Base-by-base conservation (phyloP, 1,140 invertebrate species). In the Ephestia elutella region DNA sequence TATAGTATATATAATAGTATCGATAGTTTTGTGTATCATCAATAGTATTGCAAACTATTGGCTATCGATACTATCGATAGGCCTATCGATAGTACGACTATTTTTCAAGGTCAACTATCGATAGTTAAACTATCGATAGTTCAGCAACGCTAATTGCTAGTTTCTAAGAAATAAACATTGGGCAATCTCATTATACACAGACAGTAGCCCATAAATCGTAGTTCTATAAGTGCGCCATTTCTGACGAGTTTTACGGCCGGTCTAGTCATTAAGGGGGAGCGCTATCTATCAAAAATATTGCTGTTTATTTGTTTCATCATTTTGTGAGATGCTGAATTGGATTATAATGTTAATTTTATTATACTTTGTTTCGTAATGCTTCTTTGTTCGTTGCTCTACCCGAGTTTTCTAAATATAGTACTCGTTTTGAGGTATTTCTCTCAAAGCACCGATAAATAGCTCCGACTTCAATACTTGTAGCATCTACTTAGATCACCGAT, bases 121-220 rank as follows among this genome's bases (percentile, higher is more conserved):
- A n/a, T n/a, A n/a, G n/a, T n/a, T n/a, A n/a, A n/a, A n/a, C 25
- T 21, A 13, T 21, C 15, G 3, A 53, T 53, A 53, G 25, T 53
- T 0, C 20, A 44, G 35, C 38, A 35, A 18, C 30, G 54, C n/a
- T 62, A 57, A 62, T 50, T 57, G 35, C 19, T 60, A 38, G 48
- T 49, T 49, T 60, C 25, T 54, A 32, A 32, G 30, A 32, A 32
- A 32, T 4, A 32, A 28, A 28, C 25, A 32, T 32, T 32, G 8
- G 30, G 9, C 30, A 32, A 32, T 32, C 30, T 44, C 15, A 44
- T 44, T 44, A 44, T 44, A 44, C 13, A 44, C 38, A 44, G 38
- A 44, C 38, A 44, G 38, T 15, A n/a, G 13, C 13, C 1, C 38
- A 44, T 44, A 44, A 44, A 44, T 44, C n/a, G 38, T 44, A 44